Evolutionary conservation across 2,113 vertebrate species (phyloP).

Genomic region (Heterotis niloticus): DNA sequence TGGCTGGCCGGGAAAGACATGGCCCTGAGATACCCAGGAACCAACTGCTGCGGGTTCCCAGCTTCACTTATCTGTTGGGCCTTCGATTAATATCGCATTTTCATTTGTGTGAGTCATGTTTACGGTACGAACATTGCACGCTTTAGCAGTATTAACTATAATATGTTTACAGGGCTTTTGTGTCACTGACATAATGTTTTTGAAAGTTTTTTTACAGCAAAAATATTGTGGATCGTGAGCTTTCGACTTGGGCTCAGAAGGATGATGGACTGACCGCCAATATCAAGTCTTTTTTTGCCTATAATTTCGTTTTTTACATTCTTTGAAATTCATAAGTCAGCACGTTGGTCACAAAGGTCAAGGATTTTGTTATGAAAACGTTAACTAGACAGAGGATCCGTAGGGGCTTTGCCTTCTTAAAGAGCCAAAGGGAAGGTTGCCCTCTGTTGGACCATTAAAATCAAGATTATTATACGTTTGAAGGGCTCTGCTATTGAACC

Average conservation of each 20-base stretch:
- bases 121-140: slow-evolving; percentile 9
- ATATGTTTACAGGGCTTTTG: background rate
- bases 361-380: background rate
- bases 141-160: background rate
- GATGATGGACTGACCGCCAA: background rate
- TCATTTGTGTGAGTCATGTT: slow-evolving; percentile 9
- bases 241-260: background rate
- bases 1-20: background rate
- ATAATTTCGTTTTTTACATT: background rate
- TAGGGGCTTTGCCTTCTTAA: too few relatives aligned
- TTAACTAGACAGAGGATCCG: too few relatives aligned
- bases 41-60: background rate
- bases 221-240: background rate
- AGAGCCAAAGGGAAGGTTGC: too few relatives aligned
- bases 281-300: background rate
- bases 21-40: too few relatives aligned
- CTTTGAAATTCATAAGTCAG: background rate
- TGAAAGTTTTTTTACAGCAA: too few relatives aligned
- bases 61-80: background rate
- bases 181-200: too few relatives aligned
- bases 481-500: too few relatives aligned
- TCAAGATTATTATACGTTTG: too few relatives aligned
- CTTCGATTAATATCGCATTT: background rate
- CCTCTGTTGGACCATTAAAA: too few relatives aligned
- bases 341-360: background rate